Evolutionary conservation across 2,113 vertebrate species (phyloP), one percentile per base, ranked within the genome.

Genomic region (Tupaia tana): DNA sequence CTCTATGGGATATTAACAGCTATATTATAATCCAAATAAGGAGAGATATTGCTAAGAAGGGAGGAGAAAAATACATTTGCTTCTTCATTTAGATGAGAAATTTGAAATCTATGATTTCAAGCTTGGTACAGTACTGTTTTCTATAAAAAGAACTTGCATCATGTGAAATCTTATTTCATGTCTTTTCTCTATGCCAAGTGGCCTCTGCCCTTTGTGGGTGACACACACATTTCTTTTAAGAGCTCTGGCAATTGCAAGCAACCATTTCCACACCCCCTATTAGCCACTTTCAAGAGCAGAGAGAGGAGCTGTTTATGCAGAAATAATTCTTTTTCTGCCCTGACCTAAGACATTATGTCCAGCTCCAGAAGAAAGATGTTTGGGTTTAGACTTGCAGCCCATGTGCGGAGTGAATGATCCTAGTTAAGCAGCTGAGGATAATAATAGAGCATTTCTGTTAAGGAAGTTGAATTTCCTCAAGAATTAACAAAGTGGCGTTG

Each of bases 81-180:
- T 56, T 81, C 24, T 54, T 93, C 92, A 71, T 75, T 81, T 86
- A 64, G 52, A 31, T 58, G 22, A 86, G 31, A 94, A 85, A 75
- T 59, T 89, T 84, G 63, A 71, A 82, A 31, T 52, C 15, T 80
- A 14, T 83, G 43, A 66, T 73, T 96, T 84, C 54, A 84, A 79
- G 61, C 70, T 89, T n/a, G 18, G 22, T 84, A 66, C 91, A 74
- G 7, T 19, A 59, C 2, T 66, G 3, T 13, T 83, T 80, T 69
- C 59, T 29, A 58, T 80, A 18, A 31, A 91, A 22, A 16, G 2
- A 52, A 15, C 16, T 19, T 59, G 2, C 43, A 89, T 66, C 10
- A 22, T 16, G 7, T 74, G 56, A 95, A 10, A 69, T 54, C 9
- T 31, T 13, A 56, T 25, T 43, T 74, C 1, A 2, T 18, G 7